Evolutionary conservation across 2,113 vertebrate genomes (phyloP).

Genomic region (Ammodytes dubius): DNA sequence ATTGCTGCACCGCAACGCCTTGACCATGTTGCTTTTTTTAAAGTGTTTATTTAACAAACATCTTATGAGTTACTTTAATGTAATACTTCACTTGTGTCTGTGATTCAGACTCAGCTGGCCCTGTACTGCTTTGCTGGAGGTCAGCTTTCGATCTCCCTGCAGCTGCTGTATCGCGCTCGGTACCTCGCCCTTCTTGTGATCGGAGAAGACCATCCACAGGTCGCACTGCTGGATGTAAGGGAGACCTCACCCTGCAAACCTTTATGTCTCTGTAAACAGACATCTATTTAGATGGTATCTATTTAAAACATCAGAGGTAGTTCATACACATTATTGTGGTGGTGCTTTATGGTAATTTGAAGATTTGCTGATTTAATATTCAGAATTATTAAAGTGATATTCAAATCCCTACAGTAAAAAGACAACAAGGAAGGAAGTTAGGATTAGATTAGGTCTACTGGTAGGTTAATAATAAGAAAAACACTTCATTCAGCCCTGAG

Average conservation of each 20-base stretch:
- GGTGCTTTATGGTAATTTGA: not conserved
- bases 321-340: not conserved
- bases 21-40: not conserved
- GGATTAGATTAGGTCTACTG: not conserved
- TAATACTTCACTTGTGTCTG: not conserved
- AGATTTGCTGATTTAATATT: not conserved
- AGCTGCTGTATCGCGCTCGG: slow-evolving; percentile 92
- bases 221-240: slow-evolving; percentile 93
- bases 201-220: slow-evolving; percentile 95
- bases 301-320: not conserved
- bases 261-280: not conserved
- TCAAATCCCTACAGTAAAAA: not conserved
- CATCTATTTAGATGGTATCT: not conserved
- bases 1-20: not conserved
- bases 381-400: not conserved
- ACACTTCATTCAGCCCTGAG: not conserved
- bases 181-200: slow-evolving; percentile 93
- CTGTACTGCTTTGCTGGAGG: slow-evolving; percentile 96
- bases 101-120: slow-evolving; percentile 90
- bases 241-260: not conserved
- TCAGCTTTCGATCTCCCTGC: slow-evolving; percentile 87
- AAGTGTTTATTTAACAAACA: not conserved
- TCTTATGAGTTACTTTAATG: not conserved
- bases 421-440: not conserved
- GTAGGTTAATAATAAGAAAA: not conserved